Base-by-base conservation (phyloP, 2,888 invertebrate genomes). In the Hyposoter dolosus region DNA sequence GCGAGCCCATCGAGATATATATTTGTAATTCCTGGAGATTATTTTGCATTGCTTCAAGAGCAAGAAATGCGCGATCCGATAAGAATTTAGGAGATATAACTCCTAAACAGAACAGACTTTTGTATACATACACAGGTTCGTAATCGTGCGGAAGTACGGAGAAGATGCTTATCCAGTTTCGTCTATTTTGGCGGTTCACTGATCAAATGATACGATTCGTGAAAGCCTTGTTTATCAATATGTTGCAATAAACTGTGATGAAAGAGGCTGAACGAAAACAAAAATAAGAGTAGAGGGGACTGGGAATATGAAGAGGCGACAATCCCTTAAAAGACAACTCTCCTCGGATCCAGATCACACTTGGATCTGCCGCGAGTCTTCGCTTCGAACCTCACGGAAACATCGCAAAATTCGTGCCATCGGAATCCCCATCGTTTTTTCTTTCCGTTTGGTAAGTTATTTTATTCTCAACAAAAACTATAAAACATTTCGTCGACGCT, bases 301-400 rank as follows among this genome's bases (percentile, higher is more conserved):
- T 19, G 28, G 17, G 23, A 43, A 28, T 19, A 28, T 3, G 43
- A 7, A 23, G 50, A 45, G 23, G 45, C 12, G 45, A 9, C 5
- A 43, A 28, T 47, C 19, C 28, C 19, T 28, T 47, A 15, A 47
- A 28, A 69, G 15, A 47, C 28, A 17, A 28, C 69, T 47, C 28
- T 2, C 15, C 53, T 56, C 1, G 23, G 1, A 10, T 53, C 50
- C 28, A 71, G 19, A n/a, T 28, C 40, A 63, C 75, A 47, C 74
- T 83, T 68, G 56, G 28, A 15, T 23, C 60, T 83, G 47, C 35
- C 17, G 23, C 43, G 74, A 10, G 12, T 23, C 23, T 72, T 65
- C 40, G 28, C 53, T 19, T 65, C 68, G 69, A 60, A 82, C 60
- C 19, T 85, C 63, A 53, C 68, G 77, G 74, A 63, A 76, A 17